Evolutionary conservation across 2,888 invertebrate genomes (phyloP).

Genomic region (Macrosoma leucophasiata): DNA sequence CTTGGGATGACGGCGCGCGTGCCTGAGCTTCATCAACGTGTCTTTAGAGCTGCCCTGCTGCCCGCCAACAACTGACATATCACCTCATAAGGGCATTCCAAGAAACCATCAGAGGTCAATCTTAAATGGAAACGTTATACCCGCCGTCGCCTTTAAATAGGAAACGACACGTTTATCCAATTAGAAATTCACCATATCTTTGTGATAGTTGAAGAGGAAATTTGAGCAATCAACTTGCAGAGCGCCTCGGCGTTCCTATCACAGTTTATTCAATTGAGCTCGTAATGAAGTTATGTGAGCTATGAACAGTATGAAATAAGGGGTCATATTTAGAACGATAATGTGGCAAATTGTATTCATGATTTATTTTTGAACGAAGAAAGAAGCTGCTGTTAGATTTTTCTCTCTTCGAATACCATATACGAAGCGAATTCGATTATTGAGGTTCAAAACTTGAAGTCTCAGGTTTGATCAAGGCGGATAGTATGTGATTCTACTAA

Average conservation of each 20-base stretch:
- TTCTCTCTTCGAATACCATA: no score
- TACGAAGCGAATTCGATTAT: no score
- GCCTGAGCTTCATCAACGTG: slow-evolving; percentile 46
- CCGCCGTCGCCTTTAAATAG: slow-evolving; percentile 73
- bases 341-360: slow-evolving; percentile 34
- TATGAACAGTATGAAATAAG: slow-evolving; percentile 54
- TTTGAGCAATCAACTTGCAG: slow-evolving; percentile 75
- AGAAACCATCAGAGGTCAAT: slow-evolving; percentile 44
- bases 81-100: slow-evolving; percentile 32
- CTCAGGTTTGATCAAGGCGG: no score
- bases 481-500: no score
- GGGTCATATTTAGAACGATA: slow-evolving; percentile 40
- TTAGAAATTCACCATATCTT: slow-evolving; percentile 77
- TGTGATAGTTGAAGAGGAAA: slow-evolving; percentile 76
- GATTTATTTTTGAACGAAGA: no score
- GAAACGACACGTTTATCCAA: slow-evolving; percentile 77
- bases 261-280: slow-evolving; percentile 75
- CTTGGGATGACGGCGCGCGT: slow-evolving; percentile 69
- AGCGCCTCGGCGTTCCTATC: slow-evolving; percentile 70
- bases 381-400: no score
- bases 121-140: slow-evolving; percentile 55
- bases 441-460: no score
- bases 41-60: slow-evolving; percentile 30
- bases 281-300: slow-evolving; percentile 72
- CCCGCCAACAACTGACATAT: slow-evolving; percentile 26